Evolutionary conservation across 1,140 invertebrate genomes (phyloP).

Genomic region (Atta texana): DNA sequence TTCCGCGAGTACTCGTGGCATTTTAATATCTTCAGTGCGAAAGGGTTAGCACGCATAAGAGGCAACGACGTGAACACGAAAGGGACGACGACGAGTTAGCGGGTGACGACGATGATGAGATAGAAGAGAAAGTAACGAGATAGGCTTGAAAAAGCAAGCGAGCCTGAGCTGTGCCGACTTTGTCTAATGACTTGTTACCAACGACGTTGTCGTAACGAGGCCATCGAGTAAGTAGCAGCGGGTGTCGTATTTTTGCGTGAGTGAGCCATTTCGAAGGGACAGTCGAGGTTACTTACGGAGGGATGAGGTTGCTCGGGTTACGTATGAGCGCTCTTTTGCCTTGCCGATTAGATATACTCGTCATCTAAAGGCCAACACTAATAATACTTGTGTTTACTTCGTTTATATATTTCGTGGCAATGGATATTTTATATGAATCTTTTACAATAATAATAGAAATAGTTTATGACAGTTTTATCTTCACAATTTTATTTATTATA

Average conservation of each 20-base stretch:
- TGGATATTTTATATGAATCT: background rate
- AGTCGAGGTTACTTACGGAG: conserved; percentile 34
- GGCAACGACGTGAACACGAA: conserved; percentile 60
- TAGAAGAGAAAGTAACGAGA: conserved; percentile 65
- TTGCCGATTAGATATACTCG: conserved; percentile 35
- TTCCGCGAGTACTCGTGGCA: conserved; percentile 42
- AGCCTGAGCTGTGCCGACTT: conserved; percentile 67
- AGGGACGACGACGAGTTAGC: conserved; percentile 64
- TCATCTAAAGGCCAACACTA: conserved; percentile 50
- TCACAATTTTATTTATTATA: background rate
- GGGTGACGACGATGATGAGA: conserved; percentile 14
- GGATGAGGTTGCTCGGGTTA: conserved; percentile 60
- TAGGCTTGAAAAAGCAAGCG: conserved; percentile 68
- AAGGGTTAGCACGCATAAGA: conserved; percentile 46
- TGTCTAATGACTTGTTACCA: conserved; percentile 82
- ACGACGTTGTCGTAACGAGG: conserved; percentile 79
- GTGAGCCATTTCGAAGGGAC: conserved; percentile 64
- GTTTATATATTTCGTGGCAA: background rate
- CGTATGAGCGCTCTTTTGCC: conserved; percentile 65
- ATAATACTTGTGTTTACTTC: conserved; percentile 41
- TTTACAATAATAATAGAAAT: background rate
- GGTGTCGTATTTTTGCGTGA: conserved; percentile 66
- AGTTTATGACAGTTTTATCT: background rate
- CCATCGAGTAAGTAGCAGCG: conserved; percentile 74
- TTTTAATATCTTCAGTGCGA: conserved; percentile 65